phyloP scores from a whole-genome alignment of 2,797 vertebrate genomes.

The Platyrinchus mystaceus region DNA sequence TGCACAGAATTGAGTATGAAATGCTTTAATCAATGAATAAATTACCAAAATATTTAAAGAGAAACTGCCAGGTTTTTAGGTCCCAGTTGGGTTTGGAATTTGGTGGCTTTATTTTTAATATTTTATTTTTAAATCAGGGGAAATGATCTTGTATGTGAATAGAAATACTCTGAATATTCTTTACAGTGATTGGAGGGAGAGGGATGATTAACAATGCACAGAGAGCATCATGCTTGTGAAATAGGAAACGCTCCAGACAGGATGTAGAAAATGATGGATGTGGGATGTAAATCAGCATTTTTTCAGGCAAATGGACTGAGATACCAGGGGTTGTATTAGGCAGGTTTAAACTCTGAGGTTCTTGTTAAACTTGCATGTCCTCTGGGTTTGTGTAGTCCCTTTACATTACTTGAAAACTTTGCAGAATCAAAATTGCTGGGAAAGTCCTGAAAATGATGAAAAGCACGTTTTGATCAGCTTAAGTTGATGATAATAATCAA shows the following conservation, averaged over 20 bases:
- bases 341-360: neutral
- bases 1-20: constrained; percentile 4
- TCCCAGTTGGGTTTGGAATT: neutral
- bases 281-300: fast-evolving
- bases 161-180: neutral
- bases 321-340: neutral
- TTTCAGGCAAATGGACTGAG: too few species aligned
- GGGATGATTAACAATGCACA: neutral
- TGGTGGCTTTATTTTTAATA: neutral
- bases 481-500: neutral
- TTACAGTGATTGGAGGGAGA: neutral
- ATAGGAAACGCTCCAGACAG: neutral
- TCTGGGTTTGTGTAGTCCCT: neutral
- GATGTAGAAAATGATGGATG: fast-evolving
- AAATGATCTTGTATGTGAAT: fast-evolving
- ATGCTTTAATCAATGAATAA: constrained; percentile 11
- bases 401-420: neutral
- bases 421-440: neutral
- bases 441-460: neutral
- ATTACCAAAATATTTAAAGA: constrained; percentile 9
- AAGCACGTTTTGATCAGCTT: neutral
- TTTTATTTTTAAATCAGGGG: neutral
- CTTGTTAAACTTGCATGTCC: fast-evolving
- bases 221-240: neutral
- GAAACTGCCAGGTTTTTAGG: neutral